A percentile compares a stretch with the other conserved stretches of the same genome.
Conservation (phyloP, 2,888 invertebrate genomes). For the Cloeon dipterum region DNA sequence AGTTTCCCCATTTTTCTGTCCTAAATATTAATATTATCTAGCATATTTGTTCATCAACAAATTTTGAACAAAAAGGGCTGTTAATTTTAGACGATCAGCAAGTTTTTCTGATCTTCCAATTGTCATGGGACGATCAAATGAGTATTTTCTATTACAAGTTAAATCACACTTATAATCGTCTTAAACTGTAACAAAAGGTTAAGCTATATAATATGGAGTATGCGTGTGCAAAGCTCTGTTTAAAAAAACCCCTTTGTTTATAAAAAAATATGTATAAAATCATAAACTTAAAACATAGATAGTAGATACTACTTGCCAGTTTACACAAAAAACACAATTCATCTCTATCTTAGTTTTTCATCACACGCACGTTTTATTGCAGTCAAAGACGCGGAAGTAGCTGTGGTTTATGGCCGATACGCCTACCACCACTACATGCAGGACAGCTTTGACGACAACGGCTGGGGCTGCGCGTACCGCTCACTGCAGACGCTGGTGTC, state of each 20-base stretch:
- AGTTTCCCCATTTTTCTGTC: constrained; percentile 15
- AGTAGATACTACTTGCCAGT: too few relatives aligned
- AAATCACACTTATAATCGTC: too few relatives aligned
- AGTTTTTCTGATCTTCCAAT: constrained; percentile 1
- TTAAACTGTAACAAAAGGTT: too few relatives aligned
- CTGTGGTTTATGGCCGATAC: constrained; percentile 61
- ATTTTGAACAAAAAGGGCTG: too few relatives aligned
- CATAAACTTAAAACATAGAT: too few relatives aligned
- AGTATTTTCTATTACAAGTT: too few relatives aligned
- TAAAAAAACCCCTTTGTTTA: neutral
- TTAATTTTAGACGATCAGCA: too few relatives aligned
- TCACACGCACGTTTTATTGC: neutral
- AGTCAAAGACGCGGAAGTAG: constrained; percentile 23
- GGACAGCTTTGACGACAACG: constrained; percentile 77
- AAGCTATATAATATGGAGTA: too few relatives aligned
- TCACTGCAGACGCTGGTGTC: constrained; percentile 91
- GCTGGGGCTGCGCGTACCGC: constrained; percentile 99
- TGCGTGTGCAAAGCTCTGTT: too few relatives aligned
- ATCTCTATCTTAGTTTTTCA: neutral
- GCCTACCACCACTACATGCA: constrained; percentile 95
- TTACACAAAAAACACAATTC: neutral
- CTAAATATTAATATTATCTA: neutral
- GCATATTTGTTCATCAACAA: neutral
- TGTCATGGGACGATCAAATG: constrained; percentile 3
- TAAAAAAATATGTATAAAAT: too few relatives aligned